Percentiles rank a stretch among this genome's conserved stretches.
Conservation (phyloP, 1,140 invertebrate species). For the Drosophila mayri region DNA sequence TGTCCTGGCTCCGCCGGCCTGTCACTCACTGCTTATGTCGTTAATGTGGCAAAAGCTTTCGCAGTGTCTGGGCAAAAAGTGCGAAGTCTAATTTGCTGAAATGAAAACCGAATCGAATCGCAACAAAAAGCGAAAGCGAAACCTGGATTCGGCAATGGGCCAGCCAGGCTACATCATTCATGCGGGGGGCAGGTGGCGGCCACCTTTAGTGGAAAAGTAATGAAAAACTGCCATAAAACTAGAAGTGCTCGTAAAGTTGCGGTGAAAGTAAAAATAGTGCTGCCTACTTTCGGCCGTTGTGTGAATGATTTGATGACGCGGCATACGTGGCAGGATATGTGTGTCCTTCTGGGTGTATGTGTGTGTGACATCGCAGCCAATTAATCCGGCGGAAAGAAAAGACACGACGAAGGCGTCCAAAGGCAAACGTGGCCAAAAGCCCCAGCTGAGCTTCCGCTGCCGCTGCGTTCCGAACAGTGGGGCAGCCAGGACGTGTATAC, state of each 20-base stretch:
- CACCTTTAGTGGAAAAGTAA: constrained; percentile 33
- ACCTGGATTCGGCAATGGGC: constrained; percentile 12
- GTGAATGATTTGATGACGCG: constrained; percentile 54
- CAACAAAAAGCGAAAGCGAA: constrained; percentile 22
- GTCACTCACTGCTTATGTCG: constrained; percentile 53
- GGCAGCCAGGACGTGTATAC: constrained; percentile 14
- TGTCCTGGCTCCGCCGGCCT: constrained; percentile 33
- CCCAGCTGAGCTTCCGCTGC: constrained; percentile 34
- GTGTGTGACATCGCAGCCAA: constrained; percentile 67
- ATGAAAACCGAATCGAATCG: constrained; percentile 37
- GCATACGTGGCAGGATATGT: constrained; percentile 13
- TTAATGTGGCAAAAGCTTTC: constrained; percentile 68
- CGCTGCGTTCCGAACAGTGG: constrained; percentile 7
- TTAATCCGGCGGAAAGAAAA: constrained; percentile 67
- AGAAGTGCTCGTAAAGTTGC: constrained; percentile 45
- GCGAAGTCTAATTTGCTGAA: constrained; percentile 47
- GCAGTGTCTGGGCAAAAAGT: constrained; percentile 44
- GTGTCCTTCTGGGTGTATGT: constrained; percentile 14
- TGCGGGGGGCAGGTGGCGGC: background rate
- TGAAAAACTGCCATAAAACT: constrained; percentile 55
- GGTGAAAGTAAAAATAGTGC: constrained; percentile 34
- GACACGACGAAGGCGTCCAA: constrained; percentile 36
- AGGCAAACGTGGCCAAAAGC: constrained; percentile 41
- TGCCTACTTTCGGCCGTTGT: constrained; percentile 19
- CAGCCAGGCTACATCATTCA: constrained; percentile 45